These are phyloP conservation scores for Phylloscopus trochiloides DNA, from an alignment of 2,113 vertebrate species.

Conservation along the genomic window DNA sequence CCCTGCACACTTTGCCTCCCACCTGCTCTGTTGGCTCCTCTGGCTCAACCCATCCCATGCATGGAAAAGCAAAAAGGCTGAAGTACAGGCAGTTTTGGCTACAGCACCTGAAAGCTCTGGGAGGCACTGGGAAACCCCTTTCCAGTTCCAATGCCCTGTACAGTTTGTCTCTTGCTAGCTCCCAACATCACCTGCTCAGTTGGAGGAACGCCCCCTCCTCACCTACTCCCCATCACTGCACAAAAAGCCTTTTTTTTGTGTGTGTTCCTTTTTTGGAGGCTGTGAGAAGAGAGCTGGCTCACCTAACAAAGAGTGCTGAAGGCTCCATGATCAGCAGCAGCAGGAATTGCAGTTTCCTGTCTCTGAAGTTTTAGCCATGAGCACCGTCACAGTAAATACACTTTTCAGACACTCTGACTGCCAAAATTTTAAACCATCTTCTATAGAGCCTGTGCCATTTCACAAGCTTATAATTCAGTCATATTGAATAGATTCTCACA, in stretches of 20 bases:
- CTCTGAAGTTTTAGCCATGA: background rate
- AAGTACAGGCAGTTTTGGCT: background rate
- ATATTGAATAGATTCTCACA: background rate
- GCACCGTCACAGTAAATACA: background rate
- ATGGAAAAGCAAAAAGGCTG: background rate
- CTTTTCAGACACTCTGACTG: background rate
- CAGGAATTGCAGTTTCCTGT: background rate
- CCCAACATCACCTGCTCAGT: background rate
- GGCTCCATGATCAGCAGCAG: background rate
- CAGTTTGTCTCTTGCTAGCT: background rate
- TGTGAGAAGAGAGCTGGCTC: background rate
- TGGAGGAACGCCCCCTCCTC: background rate
- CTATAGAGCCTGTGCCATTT: background rate
- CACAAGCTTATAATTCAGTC: background rate
- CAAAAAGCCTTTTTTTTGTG: background rate
- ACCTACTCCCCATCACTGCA: accelerated
- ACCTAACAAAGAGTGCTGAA: background rate
- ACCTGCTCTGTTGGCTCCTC: background rate
- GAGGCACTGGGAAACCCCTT: background rate
- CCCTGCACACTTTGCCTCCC: background rate
- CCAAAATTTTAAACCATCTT: background rate
- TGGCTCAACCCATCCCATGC: background rate
- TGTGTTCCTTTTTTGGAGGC: background rate
- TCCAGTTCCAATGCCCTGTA: background rate
- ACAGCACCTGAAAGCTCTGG: background rate